Conservation (phyloP, 2,797 vertebrate species). For the Poeciliopsis presidionis region DNA sequence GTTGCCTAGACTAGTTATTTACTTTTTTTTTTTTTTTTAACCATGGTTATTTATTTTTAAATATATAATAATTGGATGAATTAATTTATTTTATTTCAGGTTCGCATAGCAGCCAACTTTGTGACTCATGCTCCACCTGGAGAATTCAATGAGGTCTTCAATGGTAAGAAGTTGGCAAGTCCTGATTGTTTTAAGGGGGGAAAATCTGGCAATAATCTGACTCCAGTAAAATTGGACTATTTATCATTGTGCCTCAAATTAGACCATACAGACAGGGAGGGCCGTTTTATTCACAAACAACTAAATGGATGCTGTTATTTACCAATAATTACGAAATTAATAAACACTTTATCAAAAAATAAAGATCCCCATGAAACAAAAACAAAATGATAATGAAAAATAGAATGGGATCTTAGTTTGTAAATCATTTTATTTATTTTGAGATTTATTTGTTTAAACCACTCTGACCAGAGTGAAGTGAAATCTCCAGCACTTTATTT, state of each 20-base stretch:
- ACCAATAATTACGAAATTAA: no score
- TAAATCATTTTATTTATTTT: no score
- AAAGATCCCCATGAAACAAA: no score
- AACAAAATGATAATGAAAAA: no score
- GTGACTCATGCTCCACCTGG: slow-evolving; percentile 97
- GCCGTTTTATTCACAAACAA: no score
- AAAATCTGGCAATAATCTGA: background rate
- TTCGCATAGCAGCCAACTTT: slow-evolving; percentile 98
- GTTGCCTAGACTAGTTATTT: background rate
- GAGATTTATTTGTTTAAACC: no score
- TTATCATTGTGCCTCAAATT: background rate
- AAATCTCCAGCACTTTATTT: no score
- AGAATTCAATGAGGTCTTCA: slow-evolving; percentile 99
- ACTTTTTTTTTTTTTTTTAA: no score
- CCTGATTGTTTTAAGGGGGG: background rate
- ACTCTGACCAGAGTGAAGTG: no score
- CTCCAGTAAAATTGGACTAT: background rate
- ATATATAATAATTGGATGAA: slow-evolving; percentile 1
- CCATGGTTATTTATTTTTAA: background rate
- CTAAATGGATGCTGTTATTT: no score
- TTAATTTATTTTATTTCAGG: slow-evolving; percentile 75
- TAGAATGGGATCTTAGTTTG: no score
- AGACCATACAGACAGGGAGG: background rate
- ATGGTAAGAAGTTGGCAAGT: slow-evolving; percentile 85
- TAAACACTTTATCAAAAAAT: no score